A percentile compares a stretch with the other conserved stretches of the same genome.
Evolutionary conservation across 2,797 vertebrate genomes (phyloP).

Genomic region (Pipistrellus kuhlii): DNA sequence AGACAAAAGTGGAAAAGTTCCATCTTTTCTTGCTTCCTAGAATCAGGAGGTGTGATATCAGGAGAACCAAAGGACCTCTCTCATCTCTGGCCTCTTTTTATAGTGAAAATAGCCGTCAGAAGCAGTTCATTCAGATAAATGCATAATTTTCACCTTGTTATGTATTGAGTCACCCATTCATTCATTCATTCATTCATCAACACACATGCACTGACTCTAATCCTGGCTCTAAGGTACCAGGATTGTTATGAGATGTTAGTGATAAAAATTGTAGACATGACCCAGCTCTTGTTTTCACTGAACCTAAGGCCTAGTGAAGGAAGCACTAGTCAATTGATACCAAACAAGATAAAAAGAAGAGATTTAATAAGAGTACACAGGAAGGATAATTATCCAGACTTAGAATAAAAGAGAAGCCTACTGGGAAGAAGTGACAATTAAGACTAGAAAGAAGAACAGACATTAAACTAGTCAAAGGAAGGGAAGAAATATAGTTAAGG

Average conservation of each 20-base stretch:
- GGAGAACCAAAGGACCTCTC: not conserved
- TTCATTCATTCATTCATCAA: not conserved
- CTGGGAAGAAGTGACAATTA: not conserved
- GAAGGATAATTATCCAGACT: not conserved
- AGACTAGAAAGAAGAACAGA: not conserved
- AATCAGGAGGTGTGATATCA: not conserved
- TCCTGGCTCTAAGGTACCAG: not conserved
- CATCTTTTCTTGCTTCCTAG: not conserved
- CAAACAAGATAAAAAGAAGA: not conserved
- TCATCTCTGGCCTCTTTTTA: not conserved
- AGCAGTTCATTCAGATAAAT: not conserved
- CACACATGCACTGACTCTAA: not conserved
- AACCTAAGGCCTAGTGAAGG: not conserved
- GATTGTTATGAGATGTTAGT: not conserved
- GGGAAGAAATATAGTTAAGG: not conserved
- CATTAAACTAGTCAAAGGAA: not conserved
- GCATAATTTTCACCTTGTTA: not conserved
- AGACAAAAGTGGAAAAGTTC: not conserved
- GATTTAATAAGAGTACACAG: not conserved
- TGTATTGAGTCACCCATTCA: not conserved
- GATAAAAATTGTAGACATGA: not conserved
- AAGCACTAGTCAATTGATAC: not conserved
- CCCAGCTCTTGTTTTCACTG: not conserved
- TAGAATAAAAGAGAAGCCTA: slow-evolving; percentile 1
- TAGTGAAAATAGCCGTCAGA: not conserved